A percentile compares a stretch with the other conserved stretches of the same genome.
Evolutionary conservation across 1,140 invertebrate species (phyloP).

Genomic region (Proales similis): DNA sequence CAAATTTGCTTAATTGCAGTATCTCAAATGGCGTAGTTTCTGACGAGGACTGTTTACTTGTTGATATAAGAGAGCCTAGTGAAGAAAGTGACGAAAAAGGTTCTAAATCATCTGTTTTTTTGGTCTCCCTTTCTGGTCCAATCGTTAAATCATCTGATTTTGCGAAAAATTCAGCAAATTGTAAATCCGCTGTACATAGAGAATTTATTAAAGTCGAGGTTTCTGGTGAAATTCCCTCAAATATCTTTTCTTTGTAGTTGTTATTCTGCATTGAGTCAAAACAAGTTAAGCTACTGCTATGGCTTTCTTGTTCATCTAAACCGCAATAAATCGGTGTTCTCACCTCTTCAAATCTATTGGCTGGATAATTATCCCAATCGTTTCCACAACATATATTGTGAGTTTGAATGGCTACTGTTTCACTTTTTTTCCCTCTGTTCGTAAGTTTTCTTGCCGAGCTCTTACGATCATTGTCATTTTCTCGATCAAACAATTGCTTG

Average conservation of each 20-base stretch:
- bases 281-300: not conserved
- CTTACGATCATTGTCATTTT: not conserved
- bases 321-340: too few species aligned
- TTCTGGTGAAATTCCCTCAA: constrained; percentile 23
- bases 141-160: not conserved
- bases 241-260: constrained; percentile 21
- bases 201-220: constrained; percentile 2
- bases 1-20: not conserved
- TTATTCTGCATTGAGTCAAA: not conserved
- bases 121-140: not conserved
- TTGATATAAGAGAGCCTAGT: not conserved
- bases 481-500: constrained; percentile 28
- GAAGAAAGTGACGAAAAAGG: too few species aligned
- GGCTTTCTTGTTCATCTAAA: not conserved
- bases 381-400: not conserved
- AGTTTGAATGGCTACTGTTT: not conserved
- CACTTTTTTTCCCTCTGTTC: not conserved
- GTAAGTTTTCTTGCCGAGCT: not conserved
- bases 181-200: constrained; percentile 3
- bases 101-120: too few species aligned
- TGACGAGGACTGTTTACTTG: not conserved
- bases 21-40: not conserved
- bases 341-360: not conserved
- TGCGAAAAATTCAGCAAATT: constrained; percentile 35
- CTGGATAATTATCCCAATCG: not conserved